phyloP scores from a whole-genome alignment of 2,888 invertebrate genomes.

The Heliconius sara region DNA sequence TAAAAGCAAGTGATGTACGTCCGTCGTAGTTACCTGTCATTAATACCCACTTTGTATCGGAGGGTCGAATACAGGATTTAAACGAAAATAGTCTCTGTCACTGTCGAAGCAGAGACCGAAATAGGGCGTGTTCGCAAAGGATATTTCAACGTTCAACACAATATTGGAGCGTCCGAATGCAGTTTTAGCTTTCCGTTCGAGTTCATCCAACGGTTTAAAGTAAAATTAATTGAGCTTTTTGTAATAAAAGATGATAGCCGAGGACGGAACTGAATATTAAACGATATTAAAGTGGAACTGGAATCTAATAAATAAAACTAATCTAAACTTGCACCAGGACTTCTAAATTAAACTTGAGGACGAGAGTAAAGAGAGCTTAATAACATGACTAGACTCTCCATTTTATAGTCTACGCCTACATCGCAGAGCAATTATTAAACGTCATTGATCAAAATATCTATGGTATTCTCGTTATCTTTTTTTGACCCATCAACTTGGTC shows the following conservation, averaged over 20 bases:
- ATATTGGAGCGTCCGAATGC: conserved; percentile 16
- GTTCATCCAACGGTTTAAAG: conserved; percentile 6
- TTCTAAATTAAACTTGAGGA: not conserved
- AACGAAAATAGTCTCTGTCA: not conserved
- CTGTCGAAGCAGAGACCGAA: not conserved
- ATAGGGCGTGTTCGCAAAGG: not conserved
- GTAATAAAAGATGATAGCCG: not conserved
- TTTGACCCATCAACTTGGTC: not conserved
- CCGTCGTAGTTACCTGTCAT: conserved; percentile 35
- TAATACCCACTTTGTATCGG: conserved; percentile 25
- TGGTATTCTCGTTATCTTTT: not conserved
- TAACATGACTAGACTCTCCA: not conserved
- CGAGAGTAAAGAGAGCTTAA: not conserved
- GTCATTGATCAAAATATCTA: not conserved
- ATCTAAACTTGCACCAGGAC: not conserved
- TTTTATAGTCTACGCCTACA: not conserved
- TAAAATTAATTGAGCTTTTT: not conserved
- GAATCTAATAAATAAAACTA: not conserved
- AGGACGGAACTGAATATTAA: not conserved
- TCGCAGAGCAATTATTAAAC: not conserved
- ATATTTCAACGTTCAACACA: conserved; percentile 21
- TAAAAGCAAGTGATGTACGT: conserved; percentile 30
- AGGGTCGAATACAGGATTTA: conserved; percentile 3
- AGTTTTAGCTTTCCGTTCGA: conserved; percentile 20
- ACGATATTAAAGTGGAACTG: not conserved